Percentiles rank a stretch among this genome's conserved stretches.
These are phyloP conservation scores for Oncorhynchus masou DNA, from an alignment of 2,113 vertebrate species.

Conservation along the genomic window DNA sequence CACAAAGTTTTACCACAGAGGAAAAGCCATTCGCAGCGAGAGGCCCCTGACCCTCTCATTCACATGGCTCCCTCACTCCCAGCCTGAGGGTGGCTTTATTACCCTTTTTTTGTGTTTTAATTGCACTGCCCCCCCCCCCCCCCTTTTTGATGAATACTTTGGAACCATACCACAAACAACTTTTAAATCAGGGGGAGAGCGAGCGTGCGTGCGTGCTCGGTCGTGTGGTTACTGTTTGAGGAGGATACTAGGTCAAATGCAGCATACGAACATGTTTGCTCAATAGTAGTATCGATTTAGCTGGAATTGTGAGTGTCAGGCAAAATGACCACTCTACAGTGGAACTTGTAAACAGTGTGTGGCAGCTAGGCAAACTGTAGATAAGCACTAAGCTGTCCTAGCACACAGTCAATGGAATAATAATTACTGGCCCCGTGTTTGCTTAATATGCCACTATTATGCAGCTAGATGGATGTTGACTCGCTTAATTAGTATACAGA, in stretches of 20 bases:
- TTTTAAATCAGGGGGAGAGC: too few species aligned
- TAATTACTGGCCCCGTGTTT: conserved; percentile 39
- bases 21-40: conserved; percentile 29
- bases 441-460: conserved; percentile 29
- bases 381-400: conserved; percentile 60
- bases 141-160: conserved; percentile 53
- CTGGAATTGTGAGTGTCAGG: conserved; percentile 57
- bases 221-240: conserved; percentile 1
- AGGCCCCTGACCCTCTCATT: conserved; percentile 59
- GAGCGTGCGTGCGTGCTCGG: conserved; percentile 8
- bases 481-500: conserved; percentile 22
- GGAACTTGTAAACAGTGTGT: conserved; percentile 60
- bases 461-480: conserved; percentile 40
- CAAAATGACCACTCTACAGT: conserved; percentile 43
- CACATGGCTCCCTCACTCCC: conserved; percentile 1
- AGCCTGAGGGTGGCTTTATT: conserved; percentile 72
- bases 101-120: conserved; percentile 77
- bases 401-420: conserved; percentile 48
- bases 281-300: conserved; percentile 51
- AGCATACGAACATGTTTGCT: conserved; percentile 57
- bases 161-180: too few species aligned
- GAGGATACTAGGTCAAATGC: conserved; percentile 50
- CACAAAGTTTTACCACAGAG: conserved; percentile 14
- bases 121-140: conserved; percentile 71
- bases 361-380: conserved; percentile 49